phyloP scores from a whole-genome alignment of 2,888 invertebrate species.

The Lissocephala sabroskyi region DNA sequence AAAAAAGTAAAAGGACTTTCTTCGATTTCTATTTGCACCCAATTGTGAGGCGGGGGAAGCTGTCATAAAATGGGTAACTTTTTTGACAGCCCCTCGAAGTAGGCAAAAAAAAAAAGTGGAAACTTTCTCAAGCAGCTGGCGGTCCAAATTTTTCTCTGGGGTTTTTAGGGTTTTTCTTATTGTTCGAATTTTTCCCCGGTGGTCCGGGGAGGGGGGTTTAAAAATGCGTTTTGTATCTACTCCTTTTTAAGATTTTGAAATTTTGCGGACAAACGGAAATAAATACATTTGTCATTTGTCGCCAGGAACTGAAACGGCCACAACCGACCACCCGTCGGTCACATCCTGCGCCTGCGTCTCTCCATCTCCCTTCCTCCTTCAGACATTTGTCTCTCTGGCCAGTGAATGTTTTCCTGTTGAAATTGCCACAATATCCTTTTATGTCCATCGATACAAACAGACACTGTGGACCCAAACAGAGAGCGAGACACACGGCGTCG shows the following conservation, averaged over 20 bases:
- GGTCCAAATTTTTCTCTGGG: no score
- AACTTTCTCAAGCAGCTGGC: no score
- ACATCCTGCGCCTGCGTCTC: conserved; percentile 53
- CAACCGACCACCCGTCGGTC: conserved; percentile 64
- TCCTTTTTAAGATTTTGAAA: conserved; percentile 6
- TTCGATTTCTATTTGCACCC: no score
- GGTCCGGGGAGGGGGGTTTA: no score
- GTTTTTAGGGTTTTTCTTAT: no score
- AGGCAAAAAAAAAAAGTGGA: not conserved
- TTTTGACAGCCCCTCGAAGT: no score
- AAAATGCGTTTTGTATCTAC: no score
- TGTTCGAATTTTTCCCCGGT: no score
- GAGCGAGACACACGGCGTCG: conserved; percentile 16
- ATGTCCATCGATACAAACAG: conserved; percentile 39
- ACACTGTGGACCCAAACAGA: no score
- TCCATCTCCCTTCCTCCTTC: conserved; percentile 4
- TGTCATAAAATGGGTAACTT: no score
- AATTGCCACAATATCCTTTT: conserved; percentile 66
- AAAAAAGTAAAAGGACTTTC: no score
- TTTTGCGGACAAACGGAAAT: conserved; percentile 44
- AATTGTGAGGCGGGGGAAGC: no score
- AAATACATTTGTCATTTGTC: conserved; percentile 69
- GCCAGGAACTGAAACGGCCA: conserved; percentile 40
- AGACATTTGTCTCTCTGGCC: conserved; percentile 18
- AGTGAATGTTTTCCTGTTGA: conserved; percentile 46